A percentile compares a stretch with the other conserved stretches of the same genome.
These are phyloP conservation scores for Adineta ricciae DNA, from an alignment of 2,888 invertebrate genomes.

Conservation along the genomic window DNA sequence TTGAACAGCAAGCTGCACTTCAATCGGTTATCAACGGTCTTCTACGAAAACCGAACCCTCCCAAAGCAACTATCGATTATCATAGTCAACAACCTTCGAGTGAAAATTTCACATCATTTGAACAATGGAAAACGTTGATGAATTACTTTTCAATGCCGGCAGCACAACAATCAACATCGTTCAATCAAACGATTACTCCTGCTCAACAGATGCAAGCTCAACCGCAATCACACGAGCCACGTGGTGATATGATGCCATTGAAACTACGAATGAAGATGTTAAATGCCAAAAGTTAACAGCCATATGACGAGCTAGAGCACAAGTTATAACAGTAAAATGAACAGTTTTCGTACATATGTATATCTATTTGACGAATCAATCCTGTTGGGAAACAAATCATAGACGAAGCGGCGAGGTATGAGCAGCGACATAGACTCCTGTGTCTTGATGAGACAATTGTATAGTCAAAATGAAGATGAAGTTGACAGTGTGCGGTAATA, in stretches of 20 bases:
- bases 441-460: not conserved
- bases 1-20: not conserved
- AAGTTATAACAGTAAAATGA: not conserved
- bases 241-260: constrained; percentile 13
- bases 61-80: not conserved
- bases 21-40: not conserved
- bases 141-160: not conserved
- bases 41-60: not conserved
- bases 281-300: not conserved
- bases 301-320: not conserved
- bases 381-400: not conserved
- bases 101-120: not conserved
- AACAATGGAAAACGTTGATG: not conserved
- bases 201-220: not conserved
- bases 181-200: not conserved
- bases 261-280: constrained; percentile 19
- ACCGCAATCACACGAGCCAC: not conserved
- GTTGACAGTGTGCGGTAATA: not conserved
- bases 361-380: not conserved
- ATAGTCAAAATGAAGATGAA: not conserved
- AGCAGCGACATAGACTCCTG: not conserved
- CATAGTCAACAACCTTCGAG: not conserved
- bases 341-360: not conserved
- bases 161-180: not conserved
- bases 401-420: not conserved